phyloP scores from a whole-genome alignment of 2,113 vertebrate species.

The Heterocephalus glaber region DNA sequence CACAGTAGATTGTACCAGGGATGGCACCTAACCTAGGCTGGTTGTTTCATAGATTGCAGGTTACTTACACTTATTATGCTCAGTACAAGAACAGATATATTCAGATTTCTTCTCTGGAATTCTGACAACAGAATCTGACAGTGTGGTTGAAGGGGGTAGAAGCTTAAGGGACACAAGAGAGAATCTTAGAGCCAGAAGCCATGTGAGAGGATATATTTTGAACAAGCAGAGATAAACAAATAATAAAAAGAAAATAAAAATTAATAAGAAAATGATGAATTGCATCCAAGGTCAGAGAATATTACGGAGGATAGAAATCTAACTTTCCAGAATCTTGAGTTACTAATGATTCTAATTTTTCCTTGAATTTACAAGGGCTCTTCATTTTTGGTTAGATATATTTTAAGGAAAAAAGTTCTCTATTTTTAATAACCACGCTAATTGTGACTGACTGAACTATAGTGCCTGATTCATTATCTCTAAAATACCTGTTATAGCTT shows the following conservation, averaged over 20 bases:
- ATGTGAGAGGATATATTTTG: neutral
- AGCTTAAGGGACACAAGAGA: neutral
- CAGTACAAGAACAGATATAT: neutral
- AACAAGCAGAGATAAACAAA: neutral
- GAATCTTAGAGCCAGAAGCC: neutral
- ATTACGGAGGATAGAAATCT: neutral
- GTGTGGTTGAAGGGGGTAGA: neutral
- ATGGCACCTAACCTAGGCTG: neutral
- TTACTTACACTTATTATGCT: neutral
- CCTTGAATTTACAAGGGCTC: neutral
- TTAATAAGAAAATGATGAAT: neutral
- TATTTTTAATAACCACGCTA: neutral
- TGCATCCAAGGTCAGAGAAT: neutral
- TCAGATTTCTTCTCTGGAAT: neutral
- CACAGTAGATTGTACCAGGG: neutral
- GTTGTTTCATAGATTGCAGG: neutral
- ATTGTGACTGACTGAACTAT: neutral
- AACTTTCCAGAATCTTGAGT: neutral
- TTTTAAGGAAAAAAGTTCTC: neutral
- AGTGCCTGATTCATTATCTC: neutral
- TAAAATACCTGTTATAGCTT: neutral
- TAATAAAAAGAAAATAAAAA: neutral
- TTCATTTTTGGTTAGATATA: neutral
- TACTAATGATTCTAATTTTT: neutral
- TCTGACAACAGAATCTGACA: neutral